These are phyloP conservation scores for Dendrolimus punctatus DNA, from an alignment of 1,140 invertebrate genomes.

Conservation along the genomic window DNA sequence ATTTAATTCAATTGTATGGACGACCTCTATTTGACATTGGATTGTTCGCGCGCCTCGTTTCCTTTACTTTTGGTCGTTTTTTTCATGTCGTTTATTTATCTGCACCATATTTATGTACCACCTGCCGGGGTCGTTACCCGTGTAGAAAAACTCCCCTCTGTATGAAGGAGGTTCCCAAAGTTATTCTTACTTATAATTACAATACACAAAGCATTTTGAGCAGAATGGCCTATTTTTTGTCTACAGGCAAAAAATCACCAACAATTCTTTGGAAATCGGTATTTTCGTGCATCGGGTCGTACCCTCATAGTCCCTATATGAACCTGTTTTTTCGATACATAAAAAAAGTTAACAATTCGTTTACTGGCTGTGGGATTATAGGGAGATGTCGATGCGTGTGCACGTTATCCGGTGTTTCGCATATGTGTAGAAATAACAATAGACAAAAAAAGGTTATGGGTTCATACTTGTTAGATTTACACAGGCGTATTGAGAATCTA, in stretches of 20 bases:
- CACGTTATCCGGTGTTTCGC: constrained; percentile 14
- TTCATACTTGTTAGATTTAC: constrained; percentile 2
- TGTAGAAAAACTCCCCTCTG: constrained; percentile 60
- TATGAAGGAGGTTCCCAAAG: constrained; percentile 63
- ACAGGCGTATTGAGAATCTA: constrained; percentile 8
- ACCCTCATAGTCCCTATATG: constrained; percentile 21
- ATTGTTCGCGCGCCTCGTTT: constrained; percentile 20
- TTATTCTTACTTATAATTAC: constrained; percentile 69
- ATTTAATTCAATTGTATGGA: constrained; percentile 11
- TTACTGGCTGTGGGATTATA: constrained; percentile 24
- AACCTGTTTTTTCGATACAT: constrained; percentile 34
- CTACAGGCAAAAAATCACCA: constrained; percentile 46
- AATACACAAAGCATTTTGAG: constrained; percentile 53
- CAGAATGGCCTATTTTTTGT: constrained; percentile 48
- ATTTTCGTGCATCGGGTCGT: constrained; percentile 35
- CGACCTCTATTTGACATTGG: constrained; percentile 65
- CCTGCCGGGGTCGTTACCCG: constrained; percentile 67
- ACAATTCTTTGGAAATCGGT: constrained; percentile 47
- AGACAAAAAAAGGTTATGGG: constrained; percentile 12
- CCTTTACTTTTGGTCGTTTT: constrained; percentile 55
- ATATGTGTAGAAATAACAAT: constrained; percentile 19
- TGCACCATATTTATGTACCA: constrained; percentile 56
- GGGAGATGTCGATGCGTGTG: constrained; percentile 20
- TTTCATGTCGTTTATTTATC: constrained; percentile 56
- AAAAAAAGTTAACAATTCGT: constrained; percentile 67